Percentiles rank a stretch among this genome's conserved stretches.
phyloP scores from a whole-genome alignment of 2,888 invertebrate species.

The Diachrysia chrysitis region DNA sequence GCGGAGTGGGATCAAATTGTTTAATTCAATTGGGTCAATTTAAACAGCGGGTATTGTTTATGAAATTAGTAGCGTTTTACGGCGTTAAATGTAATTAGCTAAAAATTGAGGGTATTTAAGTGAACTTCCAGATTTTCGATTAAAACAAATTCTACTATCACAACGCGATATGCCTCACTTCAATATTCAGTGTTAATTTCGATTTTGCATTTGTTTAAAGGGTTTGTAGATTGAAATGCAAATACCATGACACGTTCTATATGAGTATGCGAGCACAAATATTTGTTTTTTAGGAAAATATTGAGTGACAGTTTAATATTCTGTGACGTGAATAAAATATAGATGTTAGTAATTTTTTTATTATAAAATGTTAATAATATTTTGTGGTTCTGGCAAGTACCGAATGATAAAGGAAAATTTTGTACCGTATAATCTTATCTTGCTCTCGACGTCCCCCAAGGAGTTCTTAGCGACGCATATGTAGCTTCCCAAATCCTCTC shows the following conservation, averaged over 20 bases:
- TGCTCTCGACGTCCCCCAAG: conserved; percentile 96
- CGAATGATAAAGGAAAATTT: neutral
- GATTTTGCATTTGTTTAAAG: conserved; percentile 50
- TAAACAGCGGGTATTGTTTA: neutral
- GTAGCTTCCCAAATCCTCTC: conserved; percentile 95
- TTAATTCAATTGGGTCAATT: neutral
- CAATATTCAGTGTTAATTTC: conserved; percentile 37
- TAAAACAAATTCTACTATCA: neutral
- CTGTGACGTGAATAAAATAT: conserved; percentile 18
- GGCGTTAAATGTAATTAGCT: neutral
- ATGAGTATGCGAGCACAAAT: conserved; percentile 34
- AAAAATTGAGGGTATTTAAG: neutral
- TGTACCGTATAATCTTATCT: conserved; percentile 95
- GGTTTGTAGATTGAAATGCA: conserved; percentile 45
- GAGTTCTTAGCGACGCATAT: conserved; percentile 96
- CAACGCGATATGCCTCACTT: conserved; percentile 14
- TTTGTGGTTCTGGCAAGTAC: neutral
- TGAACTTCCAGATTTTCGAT: neutral
- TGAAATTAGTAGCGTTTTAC: neutral
- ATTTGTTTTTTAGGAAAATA: conserved; percentile 16
- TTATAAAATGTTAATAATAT: neutral
- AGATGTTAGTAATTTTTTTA: neutral
- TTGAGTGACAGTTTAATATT: conserved; percentile 27
- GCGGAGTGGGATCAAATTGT: neutral
- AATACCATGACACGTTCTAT: conserved; percentile 41